Percentiles rank a stretch among this genome's conserved stretches.
Conservation (phyloP, 2,888 invertebrate species). For the Eupithecia vulgata region DNA sequence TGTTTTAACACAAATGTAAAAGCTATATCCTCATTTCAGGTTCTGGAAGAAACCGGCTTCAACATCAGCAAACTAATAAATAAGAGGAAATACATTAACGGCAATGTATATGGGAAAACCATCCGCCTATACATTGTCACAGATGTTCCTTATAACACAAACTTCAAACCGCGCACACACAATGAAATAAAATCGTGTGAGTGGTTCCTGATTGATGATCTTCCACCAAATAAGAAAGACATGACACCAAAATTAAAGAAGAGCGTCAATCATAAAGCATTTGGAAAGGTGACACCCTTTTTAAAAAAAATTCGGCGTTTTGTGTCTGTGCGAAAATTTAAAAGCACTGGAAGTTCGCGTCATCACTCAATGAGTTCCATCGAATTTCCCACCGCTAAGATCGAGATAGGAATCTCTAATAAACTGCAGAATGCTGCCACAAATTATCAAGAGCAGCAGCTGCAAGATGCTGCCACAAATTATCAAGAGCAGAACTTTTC, state of each 20-base stretch:
- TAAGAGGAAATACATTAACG: not conserved
- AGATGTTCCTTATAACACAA: not conserved
- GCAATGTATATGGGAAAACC: not conserved
- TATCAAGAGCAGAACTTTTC: no score
- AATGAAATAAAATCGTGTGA: not conserved
- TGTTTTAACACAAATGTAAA: not conserved
- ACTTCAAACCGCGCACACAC: not conserved
- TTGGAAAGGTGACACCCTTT: not conserved
- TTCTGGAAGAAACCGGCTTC: conserved; percentile 1
- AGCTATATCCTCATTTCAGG: not conserved
- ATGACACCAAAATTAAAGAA: not conserved
- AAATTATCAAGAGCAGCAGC: not conserved
- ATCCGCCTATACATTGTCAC: not conserved
- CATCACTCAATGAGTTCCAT: not conserved
- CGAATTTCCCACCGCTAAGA: not conserved
- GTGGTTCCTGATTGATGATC: not conserved
- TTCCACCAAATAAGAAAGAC: not conserved
- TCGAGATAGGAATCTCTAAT: not conserved
- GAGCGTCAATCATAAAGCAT: not conserved
- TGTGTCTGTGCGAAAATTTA: not conserved
- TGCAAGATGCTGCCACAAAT: no score
- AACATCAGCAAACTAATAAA: conserved; percentile 1
- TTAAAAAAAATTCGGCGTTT: not conserved
- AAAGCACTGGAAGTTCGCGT: not conserved
- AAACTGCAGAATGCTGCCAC: not conserved